Base-by-base conservation (phyloP, 2,888 invertebrate genomes). In the Sphaerophoria taeniata region DNA sequence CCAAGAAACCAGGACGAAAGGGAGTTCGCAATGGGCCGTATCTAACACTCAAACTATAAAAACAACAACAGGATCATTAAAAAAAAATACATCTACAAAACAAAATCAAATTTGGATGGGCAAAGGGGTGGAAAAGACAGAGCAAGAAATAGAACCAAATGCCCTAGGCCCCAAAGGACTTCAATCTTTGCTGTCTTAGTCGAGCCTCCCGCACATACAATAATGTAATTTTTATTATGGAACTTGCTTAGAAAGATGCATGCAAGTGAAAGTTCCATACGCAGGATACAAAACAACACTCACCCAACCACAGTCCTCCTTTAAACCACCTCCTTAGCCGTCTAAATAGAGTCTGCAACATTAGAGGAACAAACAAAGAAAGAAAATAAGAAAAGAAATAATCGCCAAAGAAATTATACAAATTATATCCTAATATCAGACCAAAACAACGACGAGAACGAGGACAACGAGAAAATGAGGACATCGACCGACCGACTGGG, bases 341-440 rank as follows among this genome's bases (percentile, higher is more conserved):
- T 33, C 56, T 43, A 58, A 60, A 65, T 63, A 65, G 65, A 33
- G 72, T 71, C 56, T 72, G 63, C 47, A 39, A 55, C 67, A 61
- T 24, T 45, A 73, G 65, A 82, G 61, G 63, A 71, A 60, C 58
- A 72, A 61, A 7, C 16, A n/a, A 65, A 51, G 16, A 24, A 24
- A 24, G 24, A 24, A 24, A n/a, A 53, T 47, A 43, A 53, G 43
- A 70, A 69, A 69, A 56, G 56, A 78, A 69, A 83, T 78, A 83
- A 83, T 83, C 82, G 82, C 73, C 56, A 58, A 39, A 73, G 56
- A 83, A 83, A 83, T 83, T 83, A 83, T 83, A 78, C 78, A 78
- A 78, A 83, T 72, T 77, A 77, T 67, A 60, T 77, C 58, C 77
- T 61, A 56, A 33, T 34, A 60, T 2, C 47, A 43, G 70, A 53